Percentiles rank a stretch among this genome's conserved stretches.
These are phyloP conservation scores for Aphaenogaster ashmeadi DNA, from an alignment of 1,140 invertebrate genomes.

Conservation along the genomic window DNA sequence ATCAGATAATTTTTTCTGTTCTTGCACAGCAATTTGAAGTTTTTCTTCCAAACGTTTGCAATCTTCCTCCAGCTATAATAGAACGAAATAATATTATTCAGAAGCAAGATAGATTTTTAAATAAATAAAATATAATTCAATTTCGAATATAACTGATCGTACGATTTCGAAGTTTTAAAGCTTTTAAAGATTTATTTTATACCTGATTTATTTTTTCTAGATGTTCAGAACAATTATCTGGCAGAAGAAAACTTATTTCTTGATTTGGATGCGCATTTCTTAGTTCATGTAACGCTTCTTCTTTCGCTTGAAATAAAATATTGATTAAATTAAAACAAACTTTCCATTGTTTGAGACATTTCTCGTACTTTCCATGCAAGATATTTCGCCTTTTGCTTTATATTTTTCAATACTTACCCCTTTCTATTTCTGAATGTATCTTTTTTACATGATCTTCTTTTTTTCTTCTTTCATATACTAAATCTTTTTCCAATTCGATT, in stretches of 20 bases:
- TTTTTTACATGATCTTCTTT: constrained; percentile 80
- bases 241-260: constrained; percentile 80
- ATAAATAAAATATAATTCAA: constrained; percentile 31
- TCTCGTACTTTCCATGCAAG: background rate
- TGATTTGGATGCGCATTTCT: constrained; percentile 82
- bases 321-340: constrained; percentile 33
- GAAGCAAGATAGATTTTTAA: background rate
- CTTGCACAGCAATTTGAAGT: constrained; percentile 79
- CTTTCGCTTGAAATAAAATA: constrained; percentile 79
- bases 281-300: constrained; percentile 83
- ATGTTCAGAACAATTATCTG: constrained; percentile 84
- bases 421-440: constrained; percentile 83
- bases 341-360: constrained; percentile 3
- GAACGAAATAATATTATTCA: constrained; percentile 33
- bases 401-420: constrained; percentile 70
- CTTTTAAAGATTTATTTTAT: constrained; percentile 30
- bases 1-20: constrained; percentile 79
- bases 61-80: constrained; percentile 80
- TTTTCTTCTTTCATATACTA: constrained; percentile 79
- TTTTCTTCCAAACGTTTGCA: constrained; percentile 83
- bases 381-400: constrained; percentile 12
- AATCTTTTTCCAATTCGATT: constrained; percentile 83
- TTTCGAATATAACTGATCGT: constrained; percentile 18
- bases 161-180: background rate
- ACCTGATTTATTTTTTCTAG: constrained; percentile 83